Conservation (phyloP, 2,888 invertebrate genomes). For the Harpagoxenus sublaevis region DNA sequence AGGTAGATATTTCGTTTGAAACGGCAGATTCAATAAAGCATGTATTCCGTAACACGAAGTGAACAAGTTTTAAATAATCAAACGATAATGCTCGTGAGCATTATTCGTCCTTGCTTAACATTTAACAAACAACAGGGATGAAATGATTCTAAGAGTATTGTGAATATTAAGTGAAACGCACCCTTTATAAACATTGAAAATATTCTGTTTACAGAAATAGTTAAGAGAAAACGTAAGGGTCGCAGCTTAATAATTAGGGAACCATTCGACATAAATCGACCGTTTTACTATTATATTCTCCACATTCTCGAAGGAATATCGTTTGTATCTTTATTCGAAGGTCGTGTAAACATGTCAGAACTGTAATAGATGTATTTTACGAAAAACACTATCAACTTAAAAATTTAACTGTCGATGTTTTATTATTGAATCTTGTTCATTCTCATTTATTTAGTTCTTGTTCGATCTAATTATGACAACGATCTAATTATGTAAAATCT, state of each 20-base stretch:
- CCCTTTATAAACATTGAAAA: neutral
- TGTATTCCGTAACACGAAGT: neutral
- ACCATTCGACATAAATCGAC: neutral
- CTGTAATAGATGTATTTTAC: neutral
- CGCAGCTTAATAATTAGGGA: too few relatives aligned
- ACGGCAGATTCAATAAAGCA: neutral
- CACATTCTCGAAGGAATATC: neutral
- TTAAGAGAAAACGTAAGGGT: too few relatives aligned
- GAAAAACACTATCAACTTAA: neutral
- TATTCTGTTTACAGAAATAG: slow-evolving; percentile 14
- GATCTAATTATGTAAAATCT: too few relatives aligned
- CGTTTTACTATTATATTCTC: slow-evolving; percentile 21
- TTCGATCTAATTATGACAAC: neutral
- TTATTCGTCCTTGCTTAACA: too few relatives aligned
- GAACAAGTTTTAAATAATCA: neutral
- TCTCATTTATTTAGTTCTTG: neutral
- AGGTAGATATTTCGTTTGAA: neutral
- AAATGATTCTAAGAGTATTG: too few relatives aligned
- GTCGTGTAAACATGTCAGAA: neutral
- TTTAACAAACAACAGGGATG: too few relatives aligned
- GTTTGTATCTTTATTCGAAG: neutral
- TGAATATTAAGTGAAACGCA: too few relatives aligned
- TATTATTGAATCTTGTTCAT: neutral
- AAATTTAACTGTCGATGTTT: neutral
- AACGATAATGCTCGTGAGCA: neutral